Conservation (phyloP, 1,140 invertebrate genomes). For the Ericerus pela region DNA sequence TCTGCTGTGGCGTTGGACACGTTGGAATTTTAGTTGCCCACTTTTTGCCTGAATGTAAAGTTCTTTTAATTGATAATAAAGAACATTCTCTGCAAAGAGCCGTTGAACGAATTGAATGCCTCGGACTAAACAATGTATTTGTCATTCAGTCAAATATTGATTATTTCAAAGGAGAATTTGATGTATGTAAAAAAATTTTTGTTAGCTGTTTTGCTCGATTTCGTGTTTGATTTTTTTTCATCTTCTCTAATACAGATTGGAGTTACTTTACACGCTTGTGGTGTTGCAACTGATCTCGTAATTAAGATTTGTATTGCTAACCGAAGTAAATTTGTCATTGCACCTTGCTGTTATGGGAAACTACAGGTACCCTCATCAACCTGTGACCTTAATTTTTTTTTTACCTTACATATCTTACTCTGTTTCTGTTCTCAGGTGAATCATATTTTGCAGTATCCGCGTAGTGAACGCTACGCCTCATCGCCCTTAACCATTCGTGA, state of each 20-base stretch:
- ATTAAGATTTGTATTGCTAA: conserved; percentile 62
- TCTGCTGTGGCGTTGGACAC: conserved; percentile 87
- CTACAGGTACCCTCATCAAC: conserved; percentile 37
- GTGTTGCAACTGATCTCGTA: conserved; percentile 84
- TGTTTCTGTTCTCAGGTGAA: conserved; percentile 31
- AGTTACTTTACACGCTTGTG: conserved; percentile 81
- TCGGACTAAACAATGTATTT: conserved; percentile 57
- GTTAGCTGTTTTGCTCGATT: not conserved
- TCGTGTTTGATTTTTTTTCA: not conserved
- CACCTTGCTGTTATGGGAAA: conserved; percentile 88
- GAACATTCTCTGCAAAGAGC: conserved; percentile 68
- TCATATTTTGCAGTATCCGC: conserved; percentile 52
- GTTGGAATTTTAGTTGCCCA: conserved; percentile 73
- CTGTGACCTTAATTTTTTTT: not conserved
- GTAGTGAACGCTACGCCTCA: conserved; percentile 41
- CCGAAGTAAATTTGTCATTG: conserved; percentile 70
- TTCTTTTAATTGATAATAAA: conserved; percentile 86
- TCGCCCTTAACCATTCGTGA: conserved; percentile 39
- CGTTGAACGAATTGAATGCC: conserved; percentile 45
- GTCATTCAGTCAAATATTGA: conserved; percentile 77
- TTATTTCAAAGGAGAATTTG: conserved; percentile 57
- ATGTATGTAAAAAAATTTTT: conserved; percentile 18
- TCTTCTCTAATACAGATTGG: conserved; percentile 42
- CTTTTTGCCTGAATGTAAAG: conserved; percentile 52
- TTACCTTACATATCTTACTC: not conserved